Evolutionary conservation across 1,140 invertebrate species (phyloP).

Genomic region (Lepidostoma basale): DNA sequence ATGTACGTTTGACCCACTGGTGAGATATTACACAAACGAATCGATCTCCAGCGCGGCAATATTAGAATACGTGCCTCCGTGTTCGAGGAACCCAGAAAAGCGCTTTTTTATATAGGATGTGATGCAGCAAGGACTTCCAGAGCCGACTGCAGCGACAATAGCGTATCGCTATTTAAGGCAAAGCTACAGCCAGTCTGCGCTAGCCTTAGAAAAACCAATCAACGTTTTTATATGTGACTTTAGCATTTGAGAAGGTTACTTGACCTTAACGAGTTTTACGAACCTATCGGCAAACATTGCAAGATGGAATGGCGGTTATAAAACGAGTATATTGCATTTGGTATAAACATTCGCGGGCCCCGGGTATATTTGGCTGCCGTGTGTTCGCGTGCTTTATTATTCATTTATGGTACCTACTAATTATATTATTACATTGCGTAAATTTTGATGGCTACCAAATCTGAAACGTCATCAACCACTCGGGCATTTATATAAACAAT

Average conservation of each 20-base stretch:
- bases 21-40: too few species aligned
- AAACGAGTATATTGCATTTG: not conserved
- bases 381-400: too few species aligned
- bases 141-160: not conserved
- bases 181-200: not conserved
- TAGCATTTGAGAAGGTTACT: not conserved
- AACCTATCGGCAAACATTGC: too few species aligned
- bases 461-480: too few species aligned
- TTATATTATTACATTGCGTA: too few species aligned
- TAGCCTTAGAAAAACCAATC: slow-evolving; percentile 2
- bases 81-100: not conserved
- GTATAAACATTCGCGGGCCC: not conserved
- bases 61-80: not conserved
- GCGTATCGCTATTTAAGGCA: not conserved
- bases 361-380: too few species aligned
- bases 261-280: not conserved
- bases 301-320: not conserved
- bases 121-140: not conserved
- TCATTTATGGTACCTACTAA: too few species aligned
- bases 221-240: not conserved
- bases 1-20: too few species aligned
- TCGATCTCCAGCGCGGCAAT: not conserved
- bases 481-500: too few species aligned
- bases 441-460: too few species aligned
- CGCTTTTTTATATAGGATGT: not conserved